Evolutionary conservation across 2,113 vertebrate species (phyloP).

Genomic region (Archocentrus centrarchus): DNA sequence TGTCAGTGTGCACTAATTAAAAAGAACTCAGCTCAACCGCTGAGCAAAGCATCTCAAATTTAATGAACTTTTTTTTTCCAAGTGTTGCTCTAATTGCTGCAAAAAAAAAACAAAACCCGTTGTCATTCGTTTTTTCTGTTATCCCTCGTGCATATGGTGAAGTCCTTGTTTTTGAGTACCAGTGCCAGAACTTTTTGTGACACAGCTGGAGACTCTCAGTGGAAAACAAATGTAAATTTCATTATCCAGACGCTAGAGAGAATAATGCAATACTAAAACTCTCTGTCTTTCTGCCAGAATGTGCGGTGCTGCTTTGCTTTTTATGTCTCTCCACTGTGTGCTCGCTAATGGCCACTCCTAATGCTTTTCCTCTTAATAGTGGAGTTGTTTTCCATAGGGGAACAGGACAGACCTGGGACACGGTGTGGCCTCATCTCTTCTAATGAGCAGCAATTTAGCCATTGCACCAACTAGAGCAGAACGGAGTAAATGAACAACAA

Average conservation of each 20-base stretch:
- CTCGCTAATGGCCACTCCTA: slow-evolving; percentile 49
- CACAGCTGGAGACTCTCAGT: background rate
- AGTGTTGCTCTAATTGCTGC: slow-evolving; percentile 4
- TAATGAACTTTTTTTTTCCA: background rate
- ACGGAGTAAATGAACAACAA: slow-evolving; percentile 28
- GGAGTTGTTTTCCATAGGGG: slow-evolving; percentile 35
- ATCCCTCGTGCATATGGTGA: background rate
- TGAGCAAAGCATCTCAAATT: background rate
- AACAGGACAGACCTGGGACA: slow-evolving; percentile 35
- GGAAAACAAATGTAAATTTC: slow-evolving; percentile 41
- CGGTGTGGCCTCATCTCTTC: slow-evolving; percentile 21
- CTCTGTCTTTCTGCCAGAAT: slow-evolving; percentile 25
- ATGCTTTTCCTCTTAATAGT: slow-evolving; percentile 32
- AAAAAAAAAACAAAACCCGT: background rate
- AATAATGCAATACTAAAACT: slow-evolving; percentile 29
- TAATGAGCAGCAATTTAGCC: slow-evolving; percentile 60
- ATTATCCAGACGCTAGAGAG: slow-evolving; percentile 30
- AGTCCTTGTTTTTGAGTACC: slow-evolving; percentile 11
- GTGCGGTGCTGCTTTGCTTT: slow-evolving; percentile 22
- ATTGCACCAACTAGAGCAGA: slow-evolving; percentile 32
- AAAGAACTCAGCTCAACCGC: background rate
- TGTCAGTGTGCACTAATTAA: slow-evolving; percentile 7
- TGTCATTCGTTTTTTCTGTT: background rate
- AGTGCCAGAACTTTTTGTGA: slow-evolving; percentile 2
- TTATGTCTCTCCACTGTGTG: slow-evolving; percentile 42